These are phyloP conservation scores for Pluvianellus socialis DNA, from an alignment of 2,113 vertebrate genomes.

Conservation along the genomic window DNA sequence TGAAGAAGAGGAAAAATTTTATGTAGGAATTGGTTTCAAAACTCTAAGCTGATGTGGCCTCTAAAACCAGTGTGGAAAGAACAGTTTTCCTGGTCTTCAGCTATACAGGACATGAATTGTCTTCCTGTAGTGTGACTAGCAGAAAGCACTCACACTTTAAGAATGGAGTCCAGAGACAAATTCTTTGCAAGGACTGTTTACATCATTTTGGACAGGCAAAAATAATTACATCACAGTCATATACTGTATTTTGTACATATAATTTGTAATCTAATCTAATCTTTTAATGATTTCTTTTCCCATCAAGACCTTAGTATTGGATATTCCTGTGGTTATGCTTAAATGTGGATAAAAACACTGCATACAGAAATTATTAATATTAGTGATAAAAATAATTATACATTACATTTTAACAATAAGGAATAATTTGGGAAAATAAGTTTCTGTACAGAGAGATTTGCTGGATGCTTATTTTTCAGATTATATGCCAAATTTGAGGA, in stretches of 20 bases:
- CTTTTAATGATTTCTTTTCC: background rate
- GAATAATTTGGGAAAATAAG: background rate
- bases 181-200: background rate
- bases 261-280: background rate
- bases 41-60: background rate
- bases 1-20: background rate
- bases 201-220: background rate
- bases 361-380: background rate
- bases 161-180: background rate
- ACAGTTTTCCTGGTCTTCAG: background rate
- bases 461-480: background rate
- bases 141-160: background rate
- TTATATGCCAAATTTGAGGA: background rate
- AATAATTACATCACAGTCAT: background rate
- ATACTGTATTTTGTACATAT: background rate
- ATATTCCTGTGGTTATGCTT: background rate
- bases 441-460: background rate
- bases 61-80: background rate
- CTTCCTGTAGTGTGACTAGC: background rate
- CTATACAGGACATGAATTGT: background rate
- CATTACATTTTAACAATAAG: background rate
- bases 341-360: background rate
- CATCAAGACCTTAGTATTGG: background rate
- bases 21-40: background rate
- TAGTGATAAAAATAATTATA: background rate